These are phyloP conservation scores for Lasiommata megera DNA, from an alignment of 2,888 invertebrate species.

Conservation along the genomic window DNA sequence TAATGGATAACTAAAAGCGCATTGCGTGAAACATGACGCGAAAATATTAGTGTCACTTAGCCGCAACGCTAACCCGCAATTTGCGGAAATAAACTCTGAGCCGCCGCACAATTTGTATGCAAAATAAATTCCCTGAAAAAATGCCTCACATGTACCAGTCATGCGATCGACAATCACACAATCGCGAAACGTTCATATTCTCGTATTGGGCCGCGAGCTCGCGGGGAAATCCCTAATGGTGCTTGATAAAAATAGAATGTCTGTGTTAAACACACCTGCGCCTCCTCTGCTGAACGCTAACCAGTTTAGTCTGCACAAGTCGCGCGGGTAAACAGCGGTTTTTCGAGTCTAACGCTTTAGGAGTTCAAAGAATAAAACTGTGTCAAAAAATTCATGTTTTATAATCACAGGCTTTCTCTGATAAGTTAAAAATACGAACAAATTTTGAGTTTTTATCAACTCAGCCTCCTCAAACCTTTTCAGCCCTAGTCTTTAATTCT, in stretches of 20 bases:
- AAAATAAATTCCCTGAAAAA: slow-evolving; percentile 43
- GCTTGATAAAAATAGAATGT: not conserved
- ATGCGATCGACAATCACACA: slow-evolving; percentile 58
- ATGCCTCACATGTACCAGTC: slow-evolving; percentile 40
- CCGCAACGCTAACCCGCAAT: slow-evolving; percentile 7
- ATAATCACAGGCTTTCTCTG: no score
- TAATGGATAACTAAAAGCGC: not conserved
- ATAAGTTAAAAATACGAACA: no score
- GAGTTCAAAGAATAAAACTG: no score
- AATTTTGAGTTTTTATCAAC: no score
- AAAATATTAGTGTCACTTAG: slow-evolving; percentile 9
- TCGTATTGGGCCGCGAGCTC: slow-evolving; percentile 39
- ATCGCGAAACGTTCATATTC: slow-evolving; percentile 31
- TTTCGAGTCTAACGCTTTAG: no score
- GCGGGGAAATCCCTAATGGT: slow-evolving; percentile 26
- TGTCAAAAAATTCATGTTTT: no score
- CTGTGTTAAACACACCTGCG: no score
- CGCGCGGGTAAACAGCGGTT: no score
- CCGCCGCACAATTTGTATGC: slow-evolving; percentile 33
- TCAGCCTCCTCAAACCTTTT: no score
- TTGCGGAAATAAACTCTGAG: slow-evolving; percentile 11
- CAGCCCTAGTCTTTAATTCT: no score
- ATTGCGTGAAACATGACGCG: not conserved
- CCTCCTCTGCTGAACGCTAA: no score
- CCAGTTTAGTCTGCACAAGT: no score